These are phyloP conservation scores for Thecocarcelia acutangulata DNA, from an alignment of 2,888 invertebrate species.

Conservation along the genomic window DNA sequence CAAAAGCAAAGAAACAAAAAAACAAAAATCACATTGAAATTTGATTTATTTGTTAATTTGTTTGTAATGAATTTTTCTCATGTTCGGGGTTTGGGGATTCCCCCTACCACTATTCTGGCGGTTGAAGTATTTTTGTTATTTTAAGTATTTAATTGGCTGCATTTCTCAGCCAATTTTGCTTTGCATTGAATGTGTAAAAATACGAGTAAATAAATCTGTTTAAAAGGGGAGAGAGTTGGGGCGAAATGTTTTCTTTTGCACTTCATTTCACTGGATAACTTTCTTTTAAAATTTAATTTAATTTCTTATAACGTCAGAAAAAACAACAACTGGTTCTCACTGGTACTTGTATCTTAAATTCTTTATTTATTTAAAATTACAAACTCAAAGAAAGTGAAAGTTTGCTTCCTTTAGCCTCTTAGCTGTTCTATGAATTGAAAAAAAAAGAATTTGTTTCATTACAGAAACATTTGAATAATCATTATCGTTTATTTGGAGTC, in stretches of 20 bases:
- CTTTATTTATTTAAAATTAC: conserved; percentile 35
- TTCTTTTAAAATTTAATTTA: conserved; percentile 63
- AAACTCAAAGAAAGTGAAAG: neutral
- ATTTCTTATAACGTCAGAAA: conserved; percentile 34
- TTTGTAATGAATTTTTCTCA: conserved; percentile 79
- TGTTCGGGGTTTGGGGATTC: neutral
- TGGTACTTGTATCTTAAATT: conserved; percentile 41
- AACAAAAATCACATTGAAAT: conserved; percentile 80
- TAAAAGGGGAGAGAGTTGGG: neutral
- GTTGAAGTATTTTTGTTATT: conserved; percentile 58
- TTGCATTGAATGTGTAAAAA: conserved; percentile 1
- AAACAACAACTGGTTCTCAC: conserved; percentile 52
- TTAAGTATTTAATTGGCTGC: conserved; percentile 73
- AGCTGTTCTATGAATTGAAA: conserved; percentile 58
- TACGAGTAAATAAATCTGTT: conserved; percentile 36
- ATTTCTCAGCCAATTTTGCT: conserved; percentile 68
- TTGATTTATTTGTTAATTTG: conserved; percentile 82
- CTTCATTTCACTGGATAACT: conserved; percentile 66
- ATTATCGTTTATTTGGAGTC: conserved; percentile 50
- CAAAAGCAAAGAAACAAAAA: conserved; percentile 75
- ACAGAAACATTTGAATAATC: conserved; percentile 55
- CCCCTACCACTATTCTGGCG: neutral
- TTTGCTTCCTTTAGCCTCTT: conserved; percentile 44
- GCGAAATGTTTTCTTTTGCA: conserved; percentile 66
- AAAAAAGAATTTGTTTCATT: neutral